Conservation (phyloP, 2,113 vertebrate genomes). For the Paracanthobrama guichenoti region DNA sequence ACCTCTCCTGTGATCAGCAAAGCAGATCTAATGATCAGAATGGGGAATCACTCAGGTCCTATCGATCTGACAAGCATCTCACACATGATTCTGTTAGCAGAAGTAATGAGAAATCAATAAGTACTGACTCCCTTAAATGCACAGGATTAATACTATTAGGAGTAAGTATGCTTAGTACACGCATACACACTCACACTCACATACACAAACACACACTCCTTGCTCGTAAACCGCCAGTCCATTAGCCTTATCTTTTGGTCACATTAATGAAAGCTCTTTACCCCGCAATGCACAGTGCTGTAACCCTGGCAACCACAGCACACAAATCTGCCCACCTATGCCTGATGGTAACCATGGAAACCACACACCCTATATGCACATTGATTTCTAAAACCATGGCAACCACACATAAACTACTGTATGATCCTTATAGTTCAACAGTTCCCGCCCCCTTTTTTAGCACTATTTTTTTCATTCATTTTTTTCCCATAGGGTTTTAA, state of each 20-base stretch:
- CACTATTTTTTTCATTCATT: too few relatives aligned
- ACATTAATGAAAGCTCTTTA: constrained; percentile 33
- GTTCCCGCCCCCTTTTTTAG: too few relatives aligned
- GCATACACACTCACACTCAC: neutral
- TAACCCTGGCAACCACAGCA: constrained; percentile 18
- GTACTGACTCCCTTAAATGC: constrained; percentile 41
- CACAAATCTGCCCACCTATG: neutral
- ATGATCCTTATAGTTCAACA: neutral
- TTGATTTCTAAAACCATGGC: neutral
- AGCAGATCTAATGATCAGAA: constrained; percentile 30
- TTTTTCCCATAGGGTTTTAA: too few relatives aligned
- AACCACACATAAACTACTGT: neutral
- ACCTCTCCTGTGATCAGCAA: neutral
- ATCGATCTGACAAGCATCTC: constrained; percentile 38
- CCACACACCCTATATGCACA: constrained; percentile 2
- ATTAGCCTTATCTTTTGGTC: constrained; percentile 22
- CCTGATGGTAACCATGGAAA: constrained; percentile 12
- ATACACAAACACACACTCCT: neutral
- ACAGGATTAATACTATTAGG: constrained; percentile 39
- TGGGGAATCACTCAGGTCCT: constrained; percentile 20
- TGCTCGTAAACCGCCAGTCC: constrained; percentile 5
- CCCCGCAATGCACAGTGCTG: neutral
- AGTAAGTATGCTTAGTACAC: neutral
- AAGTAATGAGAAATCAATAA: constrained; percentile 47
- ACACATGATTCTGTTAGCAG: constrained; percentile 19